Evolutionary conservation across 2,113 vertebrate species (phyloP).

Genomic region (Mobula hypostoma): DNA sequence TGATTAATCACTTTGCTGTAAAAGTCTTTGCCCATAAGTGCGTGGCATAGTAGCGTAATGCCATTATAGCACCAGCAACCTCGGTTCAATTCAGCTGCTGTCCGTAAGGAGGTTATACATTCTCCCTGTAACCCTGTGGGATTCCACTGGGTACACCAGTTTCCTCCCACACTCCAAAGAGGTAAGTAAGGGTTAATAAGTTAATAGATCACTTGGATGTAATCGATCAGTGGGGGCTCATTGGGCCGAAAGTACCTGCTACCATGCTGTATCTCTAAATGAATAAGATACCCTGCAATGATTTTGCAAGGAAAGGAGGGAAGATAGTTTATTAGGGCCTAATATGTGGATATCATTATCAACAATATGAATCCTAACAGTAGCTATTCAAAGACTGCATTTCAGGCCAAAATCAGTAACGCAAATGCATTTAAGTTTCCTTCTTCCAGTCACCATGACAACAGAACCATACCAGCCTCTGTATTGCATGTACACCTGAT

Average conservation of each 20-base stretch:
- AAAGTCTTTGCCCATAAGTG: neutral
- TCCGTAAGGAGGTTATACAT: no score
- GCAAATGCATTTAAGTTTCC: neutral
- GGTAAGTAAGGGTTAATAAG: no score
- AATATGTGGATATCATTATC: neutral
- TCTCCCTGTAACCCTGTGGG: no score
- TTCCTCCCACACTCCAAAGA: no score
- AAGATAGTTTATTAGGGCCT: neutral
- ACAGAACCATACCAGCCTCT: neutral
- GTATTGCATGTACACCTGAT: slow-evolving; percentile 3
- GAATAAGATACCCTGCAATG: neutral
- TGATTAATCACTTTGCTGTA: neutral
- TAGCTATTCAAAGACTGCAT: neutral
- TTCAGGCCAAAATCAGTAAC: neutral
- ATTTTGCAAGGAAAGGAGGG: neutral
- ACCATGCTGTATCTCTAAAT: no score
- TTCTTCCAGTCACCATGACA: neutral
- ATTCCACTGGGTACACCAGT: no score
- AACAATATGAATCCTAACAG: neutral
- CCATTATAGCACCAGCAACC: no score
- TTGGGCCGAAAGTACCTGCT: no score
- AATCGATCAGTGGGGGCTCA: no score
- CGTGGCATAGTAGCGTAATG: no score
- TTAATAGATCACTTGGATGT: no score
- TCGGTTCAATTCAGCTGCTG: no score